Conservation (phyloP, 2,888 invertebrate species). For the Drosophila neotestacea region DNA sequence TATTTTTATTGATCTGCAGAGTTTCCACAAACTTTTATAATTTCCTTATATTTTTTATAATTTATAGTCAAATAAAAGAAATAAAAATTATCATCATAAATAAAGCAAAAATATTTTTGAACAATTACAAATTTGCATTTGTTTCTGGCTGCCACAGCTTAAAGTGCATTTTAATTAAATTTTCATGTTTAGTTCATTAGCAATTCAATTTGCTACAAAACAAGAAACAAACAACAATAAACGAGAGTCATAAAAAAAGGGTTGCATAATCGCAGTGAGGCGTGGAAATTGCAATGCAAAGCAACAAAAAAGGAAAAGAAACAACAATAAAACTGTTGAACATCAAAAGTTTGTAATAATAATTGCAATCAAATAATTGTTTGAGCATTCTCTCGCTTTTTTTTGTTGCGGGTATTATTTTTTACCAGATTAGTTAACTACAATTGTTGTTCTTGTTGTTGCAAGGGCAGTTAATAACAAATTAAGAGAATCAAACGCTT, state of each 20-base stretch:
- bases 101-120: conserved; percentile 32
- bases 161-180: conserved; percentile 68
- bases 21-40: neutral
- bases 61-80: conserved; percentile 16
- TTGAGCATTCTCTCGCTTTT: conserved; percentile 27
- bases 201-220: conserved; percentile 66
- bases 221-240: conserved; percentile 32
- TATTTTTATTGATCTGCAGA: neutral
- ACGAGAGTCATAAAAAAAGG: conserved; percentile 48
- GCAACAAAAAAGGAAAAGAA: conserved; percentile 9
- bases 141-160: conserved; percentile 31
- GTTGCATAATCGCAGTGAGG: conserved; percentile 67
- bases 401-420: neutral
- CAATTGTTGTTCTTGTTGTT: conserved; percentile 7
- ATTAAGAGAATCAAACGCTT: conserved; percentile 22
- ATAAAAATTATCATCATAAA: conserved; percentile 2
- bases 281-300: conserved; percentile 50
- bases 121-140: conserved; percentile 52
- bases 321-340: conserved; percentile 36
- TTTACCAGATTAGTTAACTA: conserved; percentile 31
- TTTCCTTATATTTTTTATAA: conserved; percentile 12
- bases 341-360: conserved; percentile 49
- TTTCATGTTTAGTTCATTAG: conserved; percentile 73
- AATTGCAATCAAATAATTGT: conserved; percentile 51
- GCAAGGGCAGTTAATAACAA: conserved; percentile 26